Evolutionary conservation across 1,140 invertebrate species (phyloP).

Genomic region (Laupala kohalensis): DNA sequence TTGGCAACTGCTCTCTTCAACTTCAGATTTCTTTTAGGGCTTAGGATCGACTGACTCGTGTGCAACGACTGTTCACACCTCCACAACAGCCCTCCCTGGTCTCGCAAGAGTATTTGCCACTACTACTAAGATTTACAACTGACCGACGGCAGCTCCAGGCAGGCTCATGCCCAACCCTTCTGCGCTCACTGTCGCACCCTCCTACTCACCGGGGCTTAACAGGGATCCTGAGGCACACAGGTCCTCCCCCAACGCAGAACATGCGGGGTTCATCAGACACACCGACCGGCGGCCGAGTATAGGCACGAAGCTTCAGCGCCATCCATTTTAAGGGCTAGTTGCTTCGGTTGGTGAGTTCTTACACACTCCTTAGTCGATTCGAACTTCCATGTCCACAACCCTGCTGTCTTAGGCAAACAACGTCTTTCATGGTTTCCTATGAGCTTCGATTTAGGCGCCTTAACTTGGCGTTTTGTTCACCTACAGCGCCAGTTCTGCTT

Average conservation of each 20-base stretch:
- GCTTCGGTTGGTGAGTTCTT: background rate
- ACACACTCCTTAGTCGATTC: constrained; percentile 24
- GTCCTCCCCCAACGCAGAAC: constrained; percentile 39
- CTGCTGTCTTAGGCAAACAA: constrained; percentile 75
- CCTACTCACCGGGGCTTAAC: constrained; percentile 10
- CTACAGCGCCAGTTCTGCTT: constrained; percentile 84
- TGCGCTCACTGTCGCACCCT: no score
- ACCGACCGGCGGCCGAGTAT: background rate
- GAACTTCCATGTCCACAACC: constrained; percentile 84
- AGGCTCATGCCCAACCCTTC: no score
- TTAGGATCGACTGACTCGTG: constrained; percentile 81
- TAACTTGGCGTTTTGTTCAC: constrained; percentile 67
- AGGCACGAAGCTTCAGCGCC: no score
- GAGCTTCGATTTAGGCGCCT: constrained; percentile 52
- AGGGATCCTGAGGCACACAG: no score
- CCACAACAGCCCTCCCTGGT: background rate
- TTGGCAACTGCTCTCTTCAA: no score
- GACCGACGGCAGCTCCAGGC: no score
- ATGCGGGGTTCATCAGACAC: constrained; percentile 26
- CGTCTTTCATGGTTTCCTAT: constrained; percentile 71
- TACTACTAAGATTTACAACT: no score
- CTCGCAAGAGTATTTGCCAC: constrained; percentile 1
- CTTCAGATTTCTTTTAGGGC: constrained; percentile 42
- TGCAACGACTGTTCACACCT: constrained; percentile 78
- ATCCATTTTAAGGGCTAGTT: background rate